Conservation (phyloP, 2,113 vertebrate genomes). For the Tor tambroides region DNA sequence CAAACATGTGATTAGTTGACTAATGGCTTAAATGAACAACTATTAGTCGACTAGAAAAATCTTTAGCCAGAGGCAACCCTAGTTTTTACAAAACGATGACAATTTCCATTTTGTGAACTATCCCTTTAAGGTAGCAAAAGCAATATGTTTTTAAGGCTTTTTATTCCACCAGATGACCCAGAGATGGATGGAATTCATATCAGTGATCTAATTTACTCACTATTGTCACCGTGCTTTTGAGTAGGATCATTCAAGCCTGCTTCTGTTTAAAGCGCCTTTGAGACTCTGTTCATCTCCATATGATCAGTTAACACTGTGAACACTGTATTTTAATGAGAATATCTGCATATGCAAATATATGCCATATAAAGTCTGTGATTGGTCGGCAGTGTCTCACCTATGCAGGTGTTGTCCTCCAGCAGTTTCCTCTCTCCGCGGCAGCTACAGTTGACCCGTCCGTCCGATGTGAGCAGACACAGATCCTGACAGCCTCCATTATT, state of each 20-base stretch:
- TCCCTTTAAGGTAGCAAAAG: too few species aligned
- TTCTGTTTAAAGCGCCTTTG: neutral
- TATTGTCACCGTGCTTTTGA: neutral
- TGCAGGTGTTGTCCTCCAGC: constrained; percentile 91
- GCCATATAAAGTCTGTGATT: neutral
- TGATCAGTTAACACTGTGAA: neutral
- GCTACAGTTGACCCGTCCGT: constrained; percentile 92
- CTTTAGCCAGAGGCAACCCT: too few species aligned
- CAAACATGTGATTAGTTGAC: too few species aligned
- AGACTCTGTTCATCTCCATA: neutral
- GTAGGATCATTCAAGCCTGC: neutral
- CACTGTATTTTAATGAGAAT: neutral
- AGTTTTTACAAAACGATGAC: too few species aligned
- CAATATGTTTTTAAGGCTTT: too few species aligned
- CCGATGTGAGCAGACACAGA: constrained; percentile 89
- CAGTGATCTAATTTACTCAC: neutral
- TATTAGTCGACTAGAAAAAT: too few species aligned
- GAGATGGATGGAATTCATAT: neutral
- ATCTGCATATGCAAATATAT: neutral
- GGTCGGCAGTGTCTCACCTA: constrained; percentile 72
- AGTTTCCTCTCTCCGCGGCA: constrained; percentile 90
- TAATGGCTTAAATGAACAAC: too few species aligned
- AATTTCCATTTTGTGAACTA: too few species aligned
- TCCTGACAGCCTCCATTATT: constrained; percentile 96
- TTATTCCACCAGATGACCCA: too few species aligned